Percentiles rank a stretch among this genome's conserved stretches.
phyloP scores from a whole-genome alignment of 2,888 invertebrate genomes.

The Nycteola revayana region DNA sequence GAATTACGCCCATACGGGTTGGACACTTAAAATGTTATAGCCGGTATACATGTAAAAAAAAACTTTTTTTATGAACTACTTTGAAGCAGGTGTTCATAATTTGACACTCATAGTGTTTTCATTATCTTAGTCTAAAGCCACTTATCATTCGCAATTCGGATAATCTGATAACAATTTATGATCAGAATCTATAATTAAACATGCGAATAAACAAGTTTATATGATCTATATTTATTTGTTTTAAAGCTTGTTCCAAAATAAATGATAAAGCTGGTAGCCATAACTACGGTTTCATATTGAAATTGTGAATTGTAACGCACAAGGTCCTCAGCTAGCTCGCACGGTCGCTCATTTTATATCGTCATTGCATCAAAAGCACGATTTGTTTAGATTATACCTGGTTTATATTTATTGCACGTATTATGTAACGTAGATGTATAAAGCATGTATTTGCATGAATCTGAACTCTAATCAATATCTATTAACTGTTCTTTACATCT shows the following conservation, averaged over 20 bases:
- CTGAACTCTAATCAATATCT: too few species aligned
- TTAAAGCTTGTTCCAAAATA: conserved; percentile 50
- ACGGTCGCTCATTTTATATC: conserved; percentile 30
- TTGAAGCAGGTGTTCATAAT: too few species aligned
- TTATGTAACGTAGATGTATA: not conserved
- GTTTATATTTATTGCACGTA: conserved; percentile 30
- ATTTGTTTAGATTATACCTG: conserved; percentile 15
- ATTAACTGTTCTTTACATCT: too few species aligned
- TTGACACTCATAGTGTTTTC: too few species aligned
- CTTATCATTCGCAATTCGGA: conserved; percentile 37
- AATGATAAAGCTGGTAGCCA: conserved; percentile 50
- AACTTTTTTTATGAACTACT: too few species aligned
- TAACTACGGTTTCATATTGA: conserved; percentile 48
- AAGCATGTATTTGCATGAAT: conserved; percentile 11
- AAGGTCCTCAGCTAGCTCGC: conserved; percentile 52
- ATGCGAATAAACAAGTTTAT: too few species aligned
- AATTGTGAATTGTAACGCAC: conserved; percentile 50
- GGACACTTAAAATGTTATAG: too few species aligned
- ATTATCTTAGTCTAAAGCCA: too few species aligned
- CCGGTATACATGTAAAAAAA: too few species aligned
- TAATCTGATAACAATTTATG: conserved; percentile 45
- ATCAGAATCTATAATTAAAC: conserved; percentile 42
- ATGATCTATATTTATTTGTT: conserved; percentile 19
- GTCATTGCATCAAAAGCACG: conserved; percentile 29
- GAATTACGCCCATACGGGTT: too few species aligned